Evolutionary conservation across 1,140 invertebrate genomes (phyloP).

Genomic region (Halyomorpha halys): DNA sequence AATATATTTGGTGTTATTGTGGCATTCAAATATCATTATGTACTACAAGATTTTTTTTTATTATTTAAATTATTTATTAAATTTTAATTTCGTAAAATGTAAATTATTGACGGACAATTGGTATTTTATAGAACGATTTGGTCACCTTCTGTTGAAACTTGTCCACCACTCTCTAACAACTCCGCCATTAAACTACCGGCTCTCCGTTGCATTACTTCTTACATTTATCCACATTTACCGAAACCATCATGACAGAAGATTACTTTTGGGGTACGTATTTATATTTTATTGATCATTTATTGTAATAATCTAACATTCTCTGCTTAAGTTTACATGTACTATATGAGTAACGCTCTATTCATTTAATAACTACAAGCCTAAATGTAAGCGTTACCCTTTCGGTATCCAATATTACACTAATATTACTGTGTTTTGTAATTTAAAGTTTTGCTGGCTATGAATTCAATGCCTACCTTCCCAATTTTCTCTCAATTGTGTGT

Average conservation of each 20-base stretch:
- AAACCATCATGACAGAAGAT: constrained; percentile 33
- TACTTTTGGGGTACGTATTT: constrained; percentile 34
- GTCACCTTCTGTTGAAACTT: no score
- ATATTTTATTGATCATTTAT: neutral
- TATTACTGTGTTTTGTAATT: neutral
- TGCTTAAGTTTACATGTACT: neutral
- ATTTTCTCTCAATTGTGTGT: no score
- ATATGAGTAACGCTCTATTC: neutral
- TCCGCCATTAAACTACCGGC: constrained; percentile 1
- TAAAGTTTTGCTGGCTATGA: neutral
- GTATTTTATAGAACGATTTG: no score
- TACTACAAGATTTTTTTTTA: no score
- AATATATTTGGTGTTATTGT: no score
- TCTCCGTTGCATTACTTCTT: neutral
- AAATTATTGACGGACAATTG: no score
- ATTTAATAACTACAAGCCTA: no score
- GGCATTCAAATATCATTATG: no score
- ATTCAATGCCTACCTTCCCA: neutral
- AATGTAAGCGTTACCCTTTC: neutral
- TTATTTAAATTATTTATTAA: no score
- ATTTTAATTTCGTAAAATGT: no score
- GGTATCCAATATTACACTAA: neutral
- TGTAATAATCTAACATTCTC: neutral
- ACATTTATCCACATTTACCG: constrained; percentile 8
- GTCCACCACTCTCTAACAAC: neutral